phyloP scores from a whole-genome alignment of 2,113 vertebrate species.

The Pollimyrus isidori region DNA sequence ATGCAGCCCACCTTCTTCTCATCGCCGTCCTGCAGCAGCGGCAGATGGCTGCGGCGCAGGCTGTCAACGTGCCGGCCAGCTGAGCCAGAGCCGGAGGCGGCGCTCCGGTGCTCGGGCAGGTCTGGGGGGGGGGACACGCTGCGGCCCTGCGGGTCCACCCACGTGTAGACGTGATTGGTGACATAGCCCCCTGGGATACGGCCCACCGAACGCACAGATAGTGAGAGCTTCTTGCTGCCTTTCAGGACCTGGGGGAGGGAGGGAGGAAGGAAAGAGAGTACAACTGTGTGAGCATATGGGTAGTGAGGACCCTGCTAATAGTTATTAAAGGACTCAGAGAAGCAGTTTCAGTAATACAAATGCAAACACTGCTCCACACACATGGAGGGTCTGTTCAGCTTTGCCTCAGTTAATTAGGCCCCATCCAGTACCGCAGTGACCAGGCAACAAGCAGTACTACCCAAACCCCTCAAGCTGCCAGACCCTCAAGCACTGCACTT shows the following conservation, averaged over 20 bases:
- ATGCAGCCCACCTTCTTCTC: constrained; percentile 85
- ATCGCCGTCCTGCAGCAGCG: constrained; percentile 84
- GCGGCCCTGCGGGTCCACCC: constrained; percentile 90
- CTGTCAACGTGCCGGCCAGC: constrained; percentile 62
- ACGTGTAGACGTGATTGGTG: constrained; percentile 96
- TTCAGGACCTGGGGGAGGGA: constrained; percentile 73
- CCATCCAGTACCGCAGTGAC: background rate
- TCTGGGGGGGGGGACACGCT: constrained; percentile 79
- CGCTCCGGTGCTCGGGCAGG: constrained; percentile 66
- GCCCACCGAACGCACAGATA: constrained; percentile 82
- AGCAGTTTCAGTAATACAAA: background rate
- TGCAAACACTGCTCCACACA: background rate
- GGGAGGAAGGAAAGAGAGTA: background rate
- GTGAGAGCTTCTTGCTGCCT: constrained; percentile 86
- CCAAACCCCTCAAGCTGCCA: background rate
- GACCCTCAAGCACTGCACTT: background rate
- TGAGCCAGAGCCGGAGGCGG: constrained; percentile 22
- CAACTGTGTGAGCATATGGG: background rate
- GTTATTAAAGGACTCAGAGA: background rate
- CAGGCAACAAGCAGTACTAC: background rate
- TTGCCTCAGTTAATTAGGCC: background rate
- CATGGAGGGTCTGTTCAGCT: background rate
- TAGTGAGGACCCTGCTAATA: background rate
- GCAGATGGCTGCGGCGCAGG: constrained; percentile 78
- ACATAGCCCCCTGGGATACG: constrained; percentile 87